Percentiles rank a stretch among this genome's conserved stretches.
phyloP scores from a whole-genome alignment of 2,888 invertebrate species.

The Drosophila putrida region DNA sequence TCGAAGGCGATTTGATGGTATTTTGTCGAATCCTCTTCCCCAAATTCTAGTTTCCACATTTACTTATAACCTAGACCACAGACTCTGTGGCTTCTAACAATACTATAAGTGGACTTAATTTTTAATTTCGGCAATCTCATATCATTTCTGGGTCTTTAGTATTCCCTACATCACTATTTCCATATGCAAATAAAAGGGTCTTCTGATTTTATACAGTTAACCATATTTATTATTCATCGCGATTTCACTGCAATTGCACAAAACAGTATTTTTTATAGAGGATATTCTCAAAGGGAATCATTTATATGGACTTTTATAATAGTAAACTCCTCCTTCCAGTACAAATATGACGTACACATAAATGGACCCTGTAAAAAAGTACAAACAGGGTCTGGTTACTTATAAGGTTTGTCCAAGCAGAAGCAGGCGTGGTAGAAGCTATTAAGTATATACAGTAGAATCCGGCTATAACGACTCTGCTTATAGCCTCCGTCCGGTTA shows the following conservation, averaged over 20 bases:
- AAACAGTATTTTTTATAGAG: conserved; percentile 30
- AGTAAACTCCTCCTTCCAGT: too few species aligned
- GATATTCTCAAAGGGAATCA: not conserved
- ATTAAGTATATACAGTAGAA: too few species aligned
- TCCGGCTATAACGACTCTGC: too few species aligned
- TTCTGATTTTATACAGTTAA: conserved; percentile 48
- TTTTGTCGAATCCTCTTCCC: not conserved
- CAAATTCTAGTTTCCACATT: not conserved
- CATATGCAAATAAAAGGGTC: not conserved
- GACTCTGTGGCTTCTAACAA: not conserved
- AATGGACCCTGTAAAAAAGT: too few species aligned
- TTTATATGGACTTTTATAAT: too few species aligned
- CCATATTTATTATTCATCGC: conserved; percentile 57
- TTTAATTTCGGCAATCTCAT: not conserved
- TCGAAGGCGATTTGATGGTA: conserved; percentile 10
- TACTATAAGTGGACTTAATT: too few species aligned
- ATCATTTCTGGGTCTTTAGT: not conserved
- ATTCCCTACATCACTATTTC: not conserved
- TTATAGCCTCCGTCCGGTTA: too few species aligned
- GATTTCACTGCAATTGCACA: conserved; percentile 47
- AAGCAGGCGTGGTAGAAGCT: too few species aligned
- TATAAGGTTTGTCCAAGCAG: too few species aligned
- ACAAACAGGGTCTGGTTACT: too few species aligned
- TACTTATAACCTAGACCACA: not conserved
- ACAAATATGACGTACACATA: too few species aligned